Percentiles rank a stretch among this genome's conserved stretches.
Evolutionary conservation across 64 coral and sea anemone species (phyloP).

Genomic region (Montipora cactus): DNA sequence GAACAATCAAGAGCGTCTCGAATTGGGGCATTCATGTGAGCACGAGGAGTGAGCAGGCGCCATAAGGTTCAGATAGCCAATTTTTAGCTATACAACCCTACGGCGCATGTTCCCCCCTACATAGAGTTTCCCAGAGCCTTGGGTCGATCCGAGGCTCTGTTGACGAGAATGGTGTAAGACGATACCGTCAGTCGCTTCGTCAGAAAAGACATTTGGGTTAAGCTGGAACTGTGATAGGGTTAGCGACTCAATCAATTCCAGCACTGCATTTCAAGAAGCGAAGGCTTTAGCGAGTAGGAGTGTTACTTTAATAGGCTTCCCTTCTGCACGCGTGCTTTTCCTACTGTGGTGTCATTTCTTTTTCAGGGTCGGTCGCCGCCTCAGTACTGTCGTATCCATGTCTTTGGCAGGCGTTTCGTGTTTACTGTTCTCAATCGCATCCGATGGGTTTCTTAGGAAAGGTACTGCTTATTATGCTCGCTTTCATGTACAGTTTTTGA

Average conservation of each 20-base stretch:
- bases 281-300: not conserved
- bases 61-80: no score
- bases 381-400: slow-evolving; percentile 53
- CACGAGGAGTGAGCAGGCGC: no score
- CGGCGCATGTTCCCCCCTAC: no score
- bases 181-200: no score
- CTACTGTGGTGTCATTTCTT: not conserved
- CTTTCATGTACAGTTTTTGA: not conserved
- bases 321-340: not conserved
- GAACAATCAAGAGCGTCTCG: no score
- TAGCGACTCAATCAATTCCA: not conserved
- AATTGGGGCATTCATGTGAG: no score
- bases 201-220: no score
- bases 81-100: no score
- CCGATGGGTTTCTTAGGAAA: slow-evolving; percentile 58
- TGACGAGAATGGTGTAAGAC: no score
- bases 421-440: slow-evolving; percentile 64
- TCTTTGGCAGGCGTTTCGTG: slow-evolving; percentile 56
- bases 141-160: no score
- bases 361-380: slow-evolving; percentile 70
- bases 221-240: no score
- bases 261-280: not conserved
- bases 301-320: not conserved
- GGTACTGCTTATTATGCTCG: slow-evolving; percentile 29
- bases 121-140: no score